phyloP scores from a whole-genome alignment of 2,797 vertebrate genomes.

The Psittacula echo region DNA sequence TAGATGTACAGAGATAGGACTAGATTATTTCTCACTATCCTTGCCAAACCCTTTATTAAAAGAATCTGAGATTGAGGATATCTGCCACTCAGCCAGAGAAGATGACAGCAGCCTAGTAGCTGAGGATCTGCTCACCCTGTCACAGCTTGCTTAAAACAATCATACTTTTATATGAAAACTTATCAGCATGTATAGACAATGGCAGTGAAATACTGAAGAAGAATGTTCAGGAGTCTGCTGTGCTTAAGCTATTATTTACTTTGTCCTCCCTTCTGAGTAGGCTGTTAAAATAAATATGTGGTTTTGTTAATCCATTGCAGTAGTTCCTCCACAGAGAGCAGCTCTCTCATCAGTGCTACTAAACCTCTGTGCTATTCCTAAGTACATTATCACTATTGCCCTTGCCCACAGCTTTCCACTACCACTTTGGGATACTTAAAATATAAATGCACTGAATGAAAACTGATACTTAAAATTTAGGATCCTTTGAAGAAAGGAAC shows the following conservation, averaged over 20 bases:
- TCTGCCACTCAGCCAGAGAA: neutral
- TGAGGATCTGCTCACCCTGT: neutral
- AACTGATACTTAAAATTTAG: slow-evolving; percentile 27
- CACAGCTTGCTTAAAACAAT: neutral
- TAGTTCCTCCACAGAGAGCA: neutral
- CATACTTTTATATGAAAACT: neutral
- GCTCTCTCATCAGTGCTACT: neutral
- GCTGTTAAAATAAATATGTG: neutral
- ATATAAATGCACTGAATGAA: slow-evolving; percentile 15
- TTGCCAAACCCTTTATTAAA: neutral
- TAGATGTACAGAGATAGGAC: neutral
- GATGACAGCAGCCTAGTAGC: neutral
- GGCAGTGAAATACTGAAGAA: neutral
- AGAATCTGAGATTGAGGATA: neutral
- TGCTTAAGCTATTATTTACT: neutral
- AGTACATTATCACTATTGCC: neutral
- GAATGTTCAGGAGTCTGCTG: neutral
- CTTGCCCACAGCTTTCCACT: slow-evolving; percentile 15
- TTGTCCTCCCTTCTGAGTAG: neutral
- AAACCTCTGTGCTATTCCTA: neutral
- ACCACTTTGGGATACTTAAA: slow-evolving; percentile 13
- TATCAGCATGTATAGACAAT: neutral
- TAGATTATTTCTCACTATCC: neutral
- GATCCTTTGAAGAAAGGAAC: slow-evolving; percentile 1
- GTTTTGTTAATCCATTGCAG: neutral